A percentile compares a stretch with the other conserved stretches of the same genome.
Conservation (phyloP, 2,113 vertebrate species). For the Ploceus nigricollis region DNA sequence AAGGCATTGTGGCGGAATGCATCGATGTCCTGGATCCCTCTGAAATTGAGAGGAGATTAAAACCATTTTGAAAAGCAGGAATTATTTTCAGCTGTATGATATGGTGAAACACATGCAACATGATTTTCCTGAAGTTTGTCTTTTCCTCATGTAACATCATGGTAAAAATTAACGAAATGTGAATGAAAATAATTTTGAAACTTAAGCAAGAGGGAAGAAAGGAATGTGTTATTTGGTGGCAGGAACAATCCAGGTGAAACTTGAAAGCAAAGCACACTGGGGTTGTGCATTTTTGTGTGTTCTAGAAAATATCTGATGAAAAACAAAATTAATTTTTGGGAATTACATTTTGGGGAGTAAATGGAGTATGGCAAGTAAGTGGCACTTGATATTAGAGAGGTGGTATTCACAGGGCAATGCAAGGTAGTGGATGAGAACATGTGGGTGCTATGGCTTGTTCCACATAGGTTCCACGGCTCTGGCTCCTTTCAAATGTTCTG, state of each 20-base stretch:
- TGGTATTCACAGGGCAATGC: accelerated
- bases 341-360: background rate
- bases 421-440: background rate
- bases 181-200: background rate
- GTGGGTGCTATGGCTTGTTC: background rate
- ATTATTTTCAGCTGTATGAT: background rate
- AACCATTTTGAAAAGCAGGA: background rate
- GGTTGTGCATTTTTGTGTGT: background rate
- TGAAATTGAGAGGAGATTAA: background rate
- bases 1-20: background rate
- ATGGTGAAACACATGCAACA: background rate
- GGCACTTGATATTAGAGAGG: background rate
- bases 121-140: background rate
- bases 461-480: background rate
- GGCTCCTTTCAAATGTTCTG: background rate
- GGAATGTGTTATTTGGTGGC: background rate
- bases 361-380: background rate
- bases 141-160: background rate
- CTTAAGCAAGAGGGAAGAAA: background rate
- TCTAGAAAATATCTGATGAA: background rate
- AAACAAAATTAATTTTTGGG: background rate
- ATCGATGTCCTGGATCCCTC: background rate
- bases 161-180: background rate
- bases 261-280: background rate
- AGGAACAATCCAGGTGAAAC: background rate